These are phyloP conservation scores for Parazoanthus swiftii DNA, from an alignment of 92 coral and sea anemone species.

Conservation along the genomic window DNA sequence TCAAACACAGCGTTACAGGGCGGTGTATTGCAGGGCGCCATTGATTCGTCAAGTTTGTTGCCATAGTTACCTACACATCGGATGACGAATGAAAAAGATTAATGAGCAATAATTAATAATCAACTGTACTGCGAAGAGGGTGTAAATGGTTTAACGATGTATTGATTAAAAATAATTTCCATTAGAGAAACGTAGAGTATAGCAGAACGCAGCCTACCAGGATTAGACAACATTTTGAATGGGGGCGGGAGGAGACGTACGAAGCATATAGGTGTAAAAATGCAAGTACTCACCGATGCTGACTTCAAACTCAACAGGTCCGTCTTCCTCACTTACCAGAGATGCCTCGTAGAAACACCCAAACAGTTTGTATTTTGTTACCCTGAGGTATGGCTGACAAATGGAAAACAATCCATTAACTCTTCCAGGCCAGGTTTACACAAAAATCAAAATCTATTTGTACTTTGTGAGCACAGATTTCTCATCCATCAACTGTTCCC, in stretches of 20 bases:
- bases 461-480: no score
- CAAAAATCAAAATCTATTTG: no score
- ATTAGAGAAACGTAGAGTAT: neutral
- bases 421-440: no score
- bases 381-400: constrained; percentile 74
- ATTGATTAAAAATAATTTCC: no score
- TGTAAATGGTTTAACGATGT: no score
- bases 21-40: constrained; percentile 94
- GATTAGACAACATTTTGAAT: neutral
- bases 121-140: neutral
- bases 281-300: constrained; percentile 92
- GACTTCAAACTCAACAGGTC: constrained; percentile 97
- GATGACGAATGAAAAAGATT: neutral
- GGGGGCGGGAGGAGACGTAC: neutral
- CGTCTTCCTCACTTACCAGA: constrained; percentile 86
- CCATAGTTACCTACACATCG: constrained; percentile 86
- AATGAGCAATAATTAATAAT: neutral
- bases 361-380: constrained; percentile 85
- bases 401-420: neutral
- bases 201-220: neutral
- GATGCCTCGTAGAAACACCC: constrained; percentile 95
- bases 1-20: constrained; percentile 94
- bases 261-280: neutral
- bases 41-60: constrained; percentile 92
- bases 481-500: no score